Conservation (phyloP, 1,140 invertebrate genomes). For the Harpegnathos saltator region DNA sequence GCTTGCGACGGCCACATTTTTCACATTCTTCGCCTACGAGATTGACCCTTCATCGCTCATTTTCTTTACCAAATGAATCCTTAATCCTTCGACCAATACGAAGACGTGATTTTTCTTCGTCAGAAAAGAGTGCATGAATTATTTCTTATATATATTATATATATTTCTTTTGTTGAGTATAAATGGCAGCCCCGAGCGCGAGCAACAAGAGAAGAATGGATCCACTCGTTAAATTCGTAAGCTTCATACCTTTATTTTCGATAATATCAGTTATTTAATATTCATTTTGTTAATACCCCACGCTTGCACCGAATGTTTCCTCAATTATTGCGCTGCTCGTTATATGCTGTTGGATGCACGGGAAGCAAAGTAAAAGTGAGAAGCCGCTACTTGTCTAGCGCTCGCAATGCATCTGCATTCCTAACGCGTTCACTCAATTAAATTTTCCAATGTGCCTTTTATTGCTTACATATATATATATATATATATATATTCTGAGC, state of each 20-base stretch:
- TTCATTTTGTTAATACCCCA: constrained; percentile 29
- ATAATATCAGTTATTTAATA: constrained; percentile 34
- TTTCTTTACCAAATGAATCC: no score
- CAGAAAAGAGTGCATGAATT: no score
- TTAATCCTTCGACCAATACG: no score
- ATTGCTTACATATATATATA: neutral
- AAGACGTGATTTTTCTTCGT: no score
- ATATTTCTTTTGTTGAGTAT: no score
- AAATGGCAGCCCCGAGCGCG: neutral
- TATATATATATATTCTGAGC: no score
- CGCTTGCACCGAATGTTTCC: constrained; percentile 41
- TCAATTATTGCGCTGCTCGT: constrained; percentile 63
- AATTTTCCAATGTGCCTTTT: neutral
- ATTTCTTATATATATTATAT: no score
- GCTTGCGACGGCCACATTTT: neutral
- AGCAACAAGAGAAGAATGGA: neutral
- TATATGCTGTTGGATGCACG: constrained; percentile 45
- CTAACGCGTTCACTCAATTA: neutral
- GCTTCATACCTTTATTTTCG: constrained; percentile 21
- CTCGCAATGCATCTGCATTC: constrained; percentile 32
- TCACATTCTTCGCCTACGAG: neutral
- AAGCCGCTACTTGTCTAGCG: constrained; percentile 31
- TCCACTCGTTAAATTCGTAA: constrained; percentile 8
- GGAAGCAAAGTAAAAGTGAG: constrained; percentile 53
- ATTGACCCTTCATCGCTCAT: no score